Percentiles rank a stretch among this genome's conserved stretches.
Conservation (phyloP, 2,113 vertebrate genomes). For the Crotophaga sulcirostris region DNA sequence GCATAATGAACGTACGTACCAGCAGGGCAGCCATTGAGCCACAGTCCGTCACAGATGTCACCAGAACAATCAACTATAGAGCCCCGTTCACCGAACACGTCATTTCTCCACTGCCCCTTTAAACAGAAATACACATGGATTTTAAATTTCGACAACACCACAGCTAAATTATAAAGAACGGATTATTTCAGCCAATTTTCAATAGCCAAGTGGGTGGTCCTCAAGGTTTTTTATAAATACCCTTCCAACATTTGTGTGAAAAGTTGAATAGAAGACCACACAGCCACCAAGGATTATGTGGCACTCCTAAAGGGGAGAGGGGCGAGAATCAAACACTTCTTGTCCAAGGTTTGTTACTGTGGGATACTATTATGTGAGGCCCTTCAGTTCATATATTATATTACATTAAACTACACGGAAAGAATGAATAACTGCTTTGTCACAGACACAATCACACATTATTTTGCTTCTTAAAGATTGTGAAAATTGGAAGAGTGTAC, state of each 20-base stretch:
- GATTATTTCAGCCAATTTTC: slow-evolving; percentile 66
- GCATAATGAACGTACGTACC: slow-evolving; percentile 61
- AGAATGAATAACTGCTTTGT: slow-evolving; percentile 25
- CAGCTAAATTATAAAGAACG: slow-evolving; percentile 52
- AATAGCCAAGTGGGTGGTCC: slow-evolving; percentile 73
- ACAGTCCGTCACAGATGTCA: slow-evolving; percentile 70
- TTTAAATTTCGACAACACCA: slow-evolving; percentile 47
- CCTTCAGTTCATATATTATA: slow-evolving; percentile 10
- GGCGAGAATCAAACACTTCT: slow-evolving; percentile 48
- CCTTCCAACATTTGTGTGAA: slow-evolving; percentile 64
- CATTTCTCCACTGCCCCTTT: slow-evolving; percentile 76
- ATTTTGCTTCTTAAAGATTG: slow-evolving; percentile 13
- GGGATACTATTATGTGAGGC: slow-evolving; percentile 40
- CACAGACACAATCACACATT: neutral
- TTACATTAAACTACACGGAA: slow-evolving; percentile 17
- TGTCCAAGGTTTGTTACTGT: slow-evolving; percentile 47
- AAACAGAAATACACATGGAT: slow-evolving; percentile 36
- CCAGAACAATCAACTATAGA: slow-evolving; percentile 67
- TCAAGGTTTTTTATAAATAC: slow-evolving; percentile 62
- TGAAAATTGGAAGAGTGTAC: slow-evolving; percentile 14
- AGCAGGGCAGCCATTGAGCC: slow-evolving; percentile 71
- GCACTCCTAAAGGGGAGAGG: slow-evolving; percentile 18
- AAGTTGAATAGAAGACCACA: slow-evolving; percentile 68
- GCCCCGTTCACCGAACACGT: slow-evolving; percentile 67
- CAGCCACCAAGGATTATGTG: slow-evolving; percentile 62